A percentile compares a stretch with the other conserved stretches of the same genome.
Conservation (phyloP, 2,113 vertebrate species). For the Paratilapia polleni region DNA sequence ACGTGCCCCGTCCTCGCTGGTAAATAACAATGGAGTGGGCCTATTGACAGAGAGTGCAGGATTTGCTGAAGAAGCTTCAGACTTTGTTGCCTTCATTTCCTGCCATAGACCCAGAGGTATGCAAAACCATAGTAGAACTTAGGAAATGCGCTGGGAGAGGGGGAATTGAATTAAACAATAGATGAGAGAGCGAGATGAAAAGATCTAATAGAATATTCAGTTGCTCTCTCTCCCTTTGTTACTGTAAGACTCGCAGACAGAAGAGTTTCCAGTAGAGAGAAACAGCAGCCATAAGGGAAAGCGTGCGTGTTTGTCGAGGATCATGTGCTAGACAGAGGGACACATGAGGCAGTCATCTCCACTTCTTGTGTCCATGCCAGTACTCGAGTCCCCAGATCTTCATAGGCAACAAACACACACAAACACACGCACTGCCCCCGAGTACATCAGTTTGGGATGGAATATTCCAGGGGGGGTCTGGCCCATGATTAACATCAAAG, state of each 20-base stretch:
- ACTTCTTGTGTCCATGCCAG: background rate
- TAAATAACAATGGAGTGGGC: constrained; percentile 52
- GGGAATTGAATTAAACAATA: constrained; percentile 51
- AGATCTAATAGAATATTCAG: constrained; percentile 65
- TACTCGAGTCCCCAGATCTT: constrained; percentile 16
- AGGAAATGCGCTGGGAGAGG: constrained; percentile 2
- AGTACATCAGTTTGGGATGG: constrained; percentile 2
- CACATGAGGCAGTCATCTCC: background rate
- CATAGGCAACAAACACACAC: background rate
- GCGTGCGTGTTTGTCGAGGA: background rate
- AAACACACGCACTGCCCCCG: background rate
- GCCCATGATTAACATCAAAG: constrained; percentile 58
- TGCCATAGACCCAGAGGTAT: constrained; percentile 17
- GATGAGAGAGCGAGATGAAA: constrained; percentile 42
- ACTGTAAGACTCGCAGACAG: constrained; percentile 36
- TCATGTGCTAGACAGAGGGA: background rate
- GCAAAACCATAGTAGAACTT: background rate
- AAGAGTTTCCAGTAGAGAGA: constrained; percentile 10
- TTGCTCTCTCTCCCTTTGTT: constrained; percentile 33
- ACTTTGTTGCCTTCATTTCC: constrained; percentile 53
- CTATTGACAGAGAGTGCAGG: constrained; percentile 33
- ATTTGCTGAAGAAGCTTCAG: constrained; percentile 42
- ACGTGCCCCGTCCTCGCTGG: constrained; percentile 16
- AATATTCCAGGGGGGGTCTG: constrained; percentile 27
- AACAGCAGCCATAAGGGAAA: constrained; percentile 8